Conservation (phyloP, 2,888 invertebrate genomes). For the Patella caerulea region DNA sequence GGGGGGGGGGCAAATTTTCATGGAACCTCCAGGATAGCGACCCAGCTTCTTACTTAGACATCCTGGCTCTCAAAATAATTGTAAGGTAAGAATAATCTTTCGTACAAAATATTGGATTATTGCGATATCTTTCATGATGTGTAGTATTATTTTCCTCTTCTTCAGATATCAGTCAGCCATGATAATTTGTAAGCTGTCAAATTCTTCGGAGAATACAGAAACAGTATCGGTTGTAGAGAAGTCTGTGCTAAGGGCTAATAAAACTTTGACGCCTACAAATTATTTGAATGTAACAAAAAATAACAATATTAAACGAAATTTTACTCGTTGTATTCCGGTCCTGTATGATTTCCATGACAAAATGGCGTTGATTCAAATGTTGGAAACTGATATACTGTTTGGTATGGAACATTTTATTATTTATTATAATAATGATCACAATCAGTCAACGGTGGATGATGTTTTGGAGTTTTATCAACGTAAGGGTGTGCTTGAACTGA, state of each 20-base stretch:
- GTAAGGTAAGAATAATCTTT: too few relatives aligned
- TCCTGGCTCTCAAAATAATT: too few relatives aligned
- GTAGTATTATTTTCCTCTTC: neutral
- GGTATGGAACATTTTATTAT: slow-evolving; percentile 2
- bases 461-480: neutral
- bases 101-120: too few relatives aligned
- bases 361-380: neutral
- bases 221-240: neutral
- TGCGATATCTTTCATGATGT: too few relatives aligned
- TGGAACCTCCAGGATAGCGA: too few relatives aligned
- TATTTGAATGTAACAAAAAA: neutral
- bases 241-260: neutral
- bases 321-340: neutral
- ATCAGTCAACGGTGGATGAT: neutral
- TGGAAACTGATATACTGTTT: neutral
- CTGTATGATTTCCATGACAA: neutral
- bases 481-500: neutral
- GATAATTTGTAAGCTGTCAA: neutral
- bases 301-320: neutral
- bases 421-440: neutral
- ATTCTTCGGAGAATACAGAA: neutral
- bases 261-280: neutral
- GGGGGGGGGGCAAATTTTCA: too few relatives aligned
- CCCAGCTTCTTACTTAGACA: too few relatives aligned
- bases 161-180: neutral